A percentile compares a stretch with the other conserved stretches of the same genome.
Evolutionary conservation across 2,888 invertebrate genomes (phyloP).

Genomic region (Horisme vitalbata): DNA sequence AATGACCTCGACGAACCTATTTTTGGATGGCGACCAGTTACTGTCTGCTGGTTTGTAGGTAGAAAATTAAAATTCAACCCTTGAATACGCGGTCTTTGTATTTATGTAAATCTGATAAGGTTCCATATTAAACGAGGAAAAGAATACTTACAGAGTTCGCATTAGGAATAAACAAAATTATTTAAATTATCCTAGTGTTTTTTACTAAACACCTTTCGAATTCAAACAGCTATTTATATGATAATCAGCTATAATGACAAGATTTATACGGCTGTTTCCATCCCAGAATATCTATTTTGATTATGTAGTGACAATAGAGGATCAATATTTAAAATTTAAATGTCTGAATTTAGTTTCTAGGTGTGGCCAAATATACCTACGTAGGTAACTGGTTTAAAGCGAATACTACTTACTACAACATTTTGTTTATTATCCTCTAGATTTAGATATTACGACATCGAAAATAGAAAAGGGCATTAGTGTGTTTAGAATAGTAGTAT

Average conservation of each 20-base stretch:
- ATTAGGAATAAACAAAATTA: constrained; percentile 25
- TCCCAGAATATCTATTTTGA: constrained; percentile 10
- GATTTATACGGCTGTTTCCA: constrained; percentile 7
- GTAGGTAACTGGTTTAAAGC: too few species aligned
- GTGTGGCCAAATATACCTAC: constrained; percentile 8
- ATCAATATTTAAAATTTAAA: constrained; percentile 10
- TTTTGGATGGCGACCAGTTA: constrained; percentile 36
- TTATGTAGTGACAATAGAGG: constrained; percentile 11
- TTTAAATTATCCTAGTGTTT: constrained; percentile 14
- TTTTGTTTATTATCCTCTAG: constrained; percentile 4
- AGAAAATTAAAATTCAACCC: constrained; percentile 38
- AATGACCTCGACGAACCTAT: constrained; percentile 44
- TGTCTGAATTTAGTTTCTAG: constrained; percentile 7
- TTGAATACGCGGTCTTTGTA: constrained; percentile 33
- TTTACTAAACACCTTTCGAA: constrained; percentile 12
- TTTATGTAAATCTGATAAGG: constrained; percentile 33
- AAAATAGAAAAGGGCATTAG: too few species aligned
- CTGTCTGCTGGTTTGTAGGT: constrained; percentile 28
- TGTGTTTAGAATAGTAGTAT: too few species aligned
- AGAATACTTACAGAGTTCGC: constrained; percentile 16
- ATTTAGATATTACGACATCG: constrained; percentile 16
- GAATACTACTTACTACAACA: background rate
- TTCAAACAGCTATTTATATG: constrained; percentile 15
- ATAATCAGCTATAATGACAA: constrained; percentile 10
- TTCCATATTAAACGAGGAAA: constrained; percentile 28